phyloP scores from a whole-genome alignment of 2,113 vertebrate species.

The Dasyurus viverrinus region DNA sequence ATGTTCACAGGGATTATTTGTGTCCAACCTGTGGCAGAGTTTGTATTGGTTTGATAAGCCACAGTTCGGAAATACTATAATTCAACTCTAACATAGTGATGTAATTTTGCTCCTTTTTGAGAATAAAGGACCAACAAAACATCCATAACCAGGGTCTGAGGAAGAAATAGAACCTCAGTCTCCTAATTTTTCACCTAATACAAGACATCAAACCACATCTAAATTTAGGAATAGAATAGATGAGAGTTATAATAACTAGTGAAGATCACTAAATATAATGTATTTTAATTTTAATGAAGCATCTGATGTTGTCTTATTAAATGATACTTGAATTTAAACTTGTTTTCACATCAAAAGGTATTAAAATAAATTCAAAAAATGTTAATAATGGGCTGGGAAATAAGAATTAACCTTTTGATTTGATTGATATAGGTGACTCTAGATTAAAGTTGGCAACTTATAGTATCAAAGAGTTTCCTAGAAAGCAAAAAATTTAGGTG shows the following conservation, averaged over 20 bases:
- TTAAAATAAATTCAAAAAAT: neutral
- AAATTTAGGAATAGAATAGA: neutral
- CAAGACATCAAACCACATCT: neutral
- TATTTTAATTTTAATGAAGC: neutral
- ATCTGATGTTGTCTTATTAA: neutral
- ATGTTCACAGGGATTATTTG: no score
- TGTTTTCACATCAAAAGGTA: neutral
- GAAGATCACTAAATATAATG: neutral
- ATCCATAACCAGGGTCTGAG: neutral
- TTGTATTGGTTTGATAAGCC: no score
- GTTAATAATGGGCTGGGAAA: slow-evolving; percentile 16
- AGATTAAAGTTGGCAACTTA: neutral
- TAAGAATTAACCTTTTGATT: neutral
- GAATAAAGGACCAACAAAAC: no score
- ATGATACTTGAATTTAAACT: neutral
- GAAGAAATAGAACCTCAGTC: neutral
- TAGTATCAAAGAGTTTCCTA: neutral
- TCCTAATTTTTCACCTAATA: neutral
- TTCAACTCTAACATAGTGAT: no score
- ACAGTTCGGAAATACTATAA: no score
- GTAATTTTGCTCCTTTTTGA: no score
- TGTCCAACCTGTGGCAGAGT: no score
- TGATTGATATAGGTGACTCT: neutral
- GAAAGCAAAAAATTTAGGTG: neutral
- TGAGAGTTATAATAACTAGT: neutral